Base-by-base conservation (phyloP, 2,113 vertebrate genomes). In the Chaetodon auriga region DNA sequence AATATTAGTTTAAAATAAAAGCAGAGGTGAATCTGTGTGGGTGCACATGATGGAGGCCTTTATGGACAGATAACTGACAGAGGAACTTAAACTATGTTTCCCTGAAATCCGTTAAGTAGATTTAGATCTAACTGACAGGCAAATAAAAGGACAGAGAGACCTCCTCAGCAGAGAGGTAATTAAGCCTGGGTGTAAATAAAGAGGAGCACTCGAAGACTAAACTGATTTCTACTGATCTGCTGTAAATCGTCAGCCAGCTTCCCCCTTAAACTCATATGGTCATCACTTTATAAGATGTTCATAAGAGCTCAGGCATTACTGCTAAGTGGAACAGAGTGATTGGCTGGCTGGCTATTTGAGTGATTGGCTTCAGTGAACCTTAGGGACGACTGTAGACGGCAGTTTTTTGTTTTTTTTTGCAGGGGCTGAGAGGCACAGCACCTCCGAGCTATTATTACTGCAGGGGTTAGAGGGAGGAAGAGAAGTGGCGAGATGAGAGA, bases 371-470 rank as follows among this genome's bases (percentile, higher is more conserved):
- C 38, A 36, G 66, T 57, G 57, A 78, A 79, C 65, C 64, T 48
- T 18, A n/a, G 58, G 53, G 82, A 76, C 62, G 30, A 30, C 30
- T 30, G 30, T 41, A 7, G 53, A 36, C 30, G 68, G 80, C 65
- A 93, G 93, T 92, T 93, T 43, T 91, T 87, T 43, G n/a, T n/a
- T 30, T 30, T 30, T 30, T 30, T 30, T 30, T 30, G 30, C 30
- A 86, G 86, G 75, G 54, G 4, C 41, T 76, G 93, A 83, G 75
- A 94, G 83, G 92, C 93, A 76, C 57, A 91, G 89, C 75, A 93
- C 92, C 86, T 92, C 92, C 83, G 89, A 93, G 93, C 91, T 68
- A 68, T 92, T 93, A 92, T 92, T 91, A 85, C 88, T 81, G 55
- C 54, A 30, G 45, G 75, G 82, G 80, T 90, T 84, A 58, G 92